phyloP scores from a whole-genome alignment of 1,140 invertebrate genomes.

The Tetragnatha versicolor region DNA sequence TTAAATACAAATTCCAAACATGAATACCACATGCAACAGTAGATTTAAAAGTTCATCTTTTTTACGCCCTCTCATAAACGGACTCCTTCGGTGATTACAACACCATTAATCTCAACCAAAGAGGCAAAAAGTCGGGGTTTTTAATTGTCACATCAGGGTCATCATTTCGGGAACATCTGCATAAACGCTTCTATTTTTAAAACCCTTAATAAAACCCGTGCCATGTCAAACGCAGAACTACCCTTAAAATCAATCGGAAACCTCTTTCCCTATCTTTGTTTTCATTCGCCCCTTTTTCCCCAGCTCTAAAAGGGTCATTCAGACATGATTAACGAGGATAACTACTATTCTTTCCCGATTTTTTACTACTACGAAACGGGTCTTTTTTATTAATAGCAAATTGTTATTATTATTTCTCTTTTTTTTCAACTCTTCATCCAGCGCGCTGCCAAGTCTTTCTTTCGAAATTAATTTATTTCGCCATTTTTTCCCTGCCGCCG shows the following conservation, averaged over 20 bases:
- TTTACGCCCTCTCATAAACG: neutral
- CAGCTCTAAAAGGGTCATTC: slow-evolving; percentile 26
- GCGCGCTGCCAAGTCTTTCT: slow-evolving; percentile 7
- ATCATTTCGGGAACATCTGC: neutral
- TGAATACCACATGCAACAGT: neutral
- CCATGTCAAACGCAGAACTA: slow-evolving; percentile 22
- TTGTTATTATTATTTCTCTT: neutral
- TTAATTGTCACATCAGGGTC: slow-evolving; percentile 20
- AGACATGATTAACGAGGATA: slow-evolving; percentile 46
- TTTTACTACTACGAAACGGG: too few relatives aligned
- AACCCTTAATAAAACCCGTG: slow-evolving; percentile 1
- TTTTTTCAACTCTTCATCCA: slow-evolving; percentile 7
- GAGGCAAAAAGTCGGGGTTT: neutral
- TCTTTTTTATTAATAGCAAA: slow-evolving; percentile 15
- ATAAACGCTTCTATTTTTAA: slow-evolving; percentile 13
- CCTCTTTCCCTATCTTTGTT: slow-evolving; percentile 30
- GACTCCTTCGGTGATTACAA: neutral
- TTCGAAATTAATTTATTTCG: slow-evolving; percentile 47
- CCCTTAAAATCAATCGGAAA: slow-evolving; percentile 11
- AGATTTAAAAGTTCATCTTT: neutral
- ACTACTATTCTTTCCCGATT: neutral
- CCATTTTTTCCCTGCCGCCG: neutral
- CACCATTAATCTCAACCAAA: neutral
- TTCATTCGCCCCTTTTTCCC: slow-evolving; percentile 7
- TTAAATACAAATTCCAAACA: too few relatives aligned